A percentile compares a stretch with the other conserved stretches of the same genome.
Conservation (phyloP, 2,113 vertebrate genomes). For the Channa maculata region DNA sequence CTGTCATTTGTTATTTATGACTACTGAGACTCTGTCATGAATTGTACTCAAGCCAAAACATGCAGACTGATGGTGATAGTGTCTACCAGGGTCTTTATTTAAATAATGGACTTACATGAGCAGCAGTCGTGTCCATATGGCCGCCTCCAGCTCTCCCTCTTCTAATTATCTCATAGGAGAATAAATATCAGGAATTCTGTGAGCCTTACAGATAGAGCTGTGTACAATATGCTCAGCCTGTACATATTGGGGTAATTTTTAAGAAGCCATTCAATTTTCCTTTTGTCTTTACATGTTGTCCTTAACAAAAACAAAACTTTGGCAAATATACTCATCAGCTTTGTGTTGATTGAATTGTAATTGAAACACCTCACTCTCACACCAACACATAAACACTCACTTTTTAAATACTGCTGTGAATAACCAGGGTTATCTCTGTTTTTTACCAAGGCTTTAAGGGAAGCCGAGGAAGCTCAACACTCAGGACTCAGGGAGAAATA, state of each 20-base stretch:
- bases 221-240: neutral
- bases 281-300: neutral
- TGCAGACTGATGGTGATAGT: constrained; percentile 15
- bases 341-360: too few relatives aligned
- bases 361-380: too few relatives aligned
- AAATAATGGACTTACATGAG: constrained; percentile 63
- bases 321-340: neutral
- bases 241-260: neutral
- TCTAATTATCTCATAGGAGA: constrained; percentile 73
- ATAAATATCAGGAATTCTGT: constrained; percentile 64
- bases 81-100: constrained; percentile 51
- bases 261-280: neutral
- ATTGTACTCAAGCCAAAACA: constrained; percentile 17
- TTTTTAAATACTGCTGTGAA: too few relatives aligned
- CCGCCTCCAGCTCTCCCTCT: constrained; percentile 58
- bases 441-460: too few relatives aligned
- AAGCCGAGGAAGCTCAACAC: too few relatives aligned
- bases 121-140: constrained; percentile 74
- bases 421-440: too few relatives aligned
- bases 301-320: neutral
- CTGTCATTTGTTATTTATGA: neutral
- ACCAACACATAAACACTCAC: too few relatives aligned
- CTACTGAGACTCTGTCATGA: constrained; percentile 18
- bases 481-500: too few relatives aligned
- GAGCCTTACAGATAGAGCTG: constrained; percentile 37